Conservation (phyloP, 2,113 vertebrate genomes). For the Engraulis encrasicolus region DNA sequence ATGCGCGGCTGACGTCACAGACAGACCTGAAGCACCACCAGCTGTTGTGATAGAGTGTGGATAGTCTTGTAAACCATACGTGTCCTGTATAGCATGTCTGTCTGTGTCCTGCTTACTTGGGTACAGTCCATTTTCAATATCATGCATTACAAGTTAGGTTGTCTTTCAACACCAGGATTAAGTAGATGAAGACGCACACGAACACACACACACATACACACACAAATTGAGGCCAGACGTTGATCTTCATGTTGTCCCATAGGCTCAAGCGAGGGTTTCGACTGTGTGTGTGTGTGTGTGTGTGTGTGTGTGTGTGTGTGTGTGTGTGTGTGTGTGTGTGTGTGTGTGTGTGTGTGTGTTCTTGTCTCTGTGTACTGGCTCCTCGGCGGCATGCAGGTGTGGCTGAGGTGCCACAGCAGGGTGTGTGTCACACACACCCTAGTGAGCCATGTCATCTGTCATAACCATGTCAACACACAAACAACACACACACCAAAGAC, state of each 20-base stretch:
- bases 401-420: slow-evolving; percentile 44
- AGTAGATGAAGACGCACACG: too few relatives aligned
- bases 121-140: background rate
- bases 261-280: background rate
- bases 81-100: background rate
- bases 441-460: slow-evolving; percentile 6
- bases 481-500: slow-evolving; percentile 12
- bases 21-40: background rate
- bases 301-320: slow-evolving; percentile 20
- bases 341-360: too few relatives aligned
- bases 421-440: slow-evolving; percentile 66
- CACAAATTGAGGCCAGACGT: background rate
- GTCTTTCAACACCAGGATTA: too few relatives aligned
- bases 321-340: too few relatives aligned
- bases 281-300: background rate
- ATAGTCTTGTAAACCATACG: background rate
- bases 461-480: background rate
- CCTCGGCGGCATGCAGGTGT: slow-evolving; percentile 56
- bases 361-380: background rate
- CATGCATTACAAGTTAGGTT: background rate
- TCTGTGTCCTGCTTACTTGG: background rate
- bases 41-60: background rate
- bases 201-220: background rate
- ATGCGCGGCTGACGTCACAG: background rate
- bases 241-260: background rate